These are phyloP conservation scores for Muntiacus reevesi DNA, from an alignment of 2,113 vertebrate species.

Conservation along the genomic window DNA sequence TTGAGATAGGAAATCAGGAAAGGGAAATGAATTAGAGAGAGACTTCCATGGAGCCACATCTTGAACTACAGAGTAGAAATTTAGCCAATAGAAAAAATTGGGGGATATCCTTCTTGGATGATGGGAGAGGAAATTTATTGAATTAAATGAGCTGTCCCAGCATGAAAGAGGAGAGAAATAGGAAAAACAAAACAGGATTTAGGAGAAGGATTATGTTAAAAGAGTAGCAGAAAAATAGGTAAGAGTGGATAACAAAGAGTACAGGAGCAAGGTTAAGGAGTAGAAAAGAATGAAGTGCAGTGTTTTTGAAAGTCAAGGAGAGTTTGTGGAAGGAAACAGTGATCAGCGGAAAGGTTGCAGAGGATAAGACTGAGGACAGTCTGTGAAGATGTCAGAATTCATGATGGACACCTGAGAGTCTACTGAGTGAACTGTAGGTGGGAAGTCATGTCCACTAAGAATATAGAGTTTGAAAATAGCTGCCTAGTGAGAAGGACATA, in stretches of 20 bases:
- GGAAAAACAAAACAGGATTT: background rate
- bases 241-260: background rate
- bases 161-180: background rate
- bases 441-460: background rate
- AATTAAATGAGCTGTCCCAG: background rate
- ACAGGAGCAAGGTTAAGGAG: background rate
- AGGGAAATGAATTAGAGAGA: background rate
- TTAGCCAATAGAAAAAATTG: background rate
- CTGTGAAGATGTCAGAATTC: background rate
- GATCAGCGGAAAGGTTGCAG: background rate
- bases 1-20: background rate
- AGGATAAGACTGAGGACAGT: too few relatives aligned
- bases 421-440: background rate
- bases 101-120: background rate
- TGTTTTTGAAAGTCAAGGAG: background rate
- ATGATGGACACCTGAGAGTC: background rate
- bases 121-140: background rate
- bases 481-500: background rate
- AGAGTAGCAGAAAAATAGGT: background rate
- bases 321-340: background rate
- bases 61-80: background rate
- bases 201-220: background rate
- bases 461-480: background rate
- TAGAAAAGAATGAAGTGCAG: background rate
- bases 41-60: background rate